Evolutionary conservation across 2,888 invertebrate species (phyloP).

Genomic region (Polydrusus cervinus): DNA sequence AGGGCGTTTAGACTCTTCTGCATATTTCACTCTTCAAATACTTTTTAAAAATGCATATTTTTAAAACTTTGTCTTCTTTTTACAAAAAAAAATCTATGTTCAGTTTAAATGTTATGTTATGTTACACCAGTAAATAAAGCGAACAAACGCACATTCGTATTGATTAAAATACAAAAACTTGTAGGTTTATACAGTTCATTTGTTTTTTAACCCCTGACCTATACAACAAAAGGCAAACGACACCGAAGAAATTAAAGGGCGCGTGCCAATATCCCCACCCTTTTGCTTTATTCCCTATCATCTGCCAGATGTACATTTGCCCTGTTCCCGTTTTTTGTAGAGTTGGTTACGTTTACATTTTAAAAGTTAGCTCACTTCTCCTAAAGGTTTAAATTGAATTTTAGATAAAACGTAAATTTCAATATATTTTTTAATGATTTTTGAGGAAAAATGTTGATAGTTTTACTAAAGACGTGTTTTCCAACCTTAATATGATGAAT

Average conservation of each 20-base stretch:
- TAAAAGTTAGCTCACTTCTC: neutral
- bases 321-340: constrained; percentile 1
- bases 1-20: no score
- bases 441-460: no score
- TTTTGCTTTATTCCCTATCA: constrained; percentile 31
- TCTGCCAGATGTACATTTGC: constrained; percentile 42
- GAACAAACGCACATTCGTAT: neutral
- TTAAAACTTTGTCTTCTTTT: no score
- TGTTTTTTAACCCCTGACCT: constrained; percentile 30
- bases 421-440: no score
- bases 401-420: no score
- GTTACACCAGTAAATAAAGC: no score
- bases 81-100: no score
- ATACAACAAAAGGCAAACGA: constrained; percentile 21
- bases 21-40: no score
- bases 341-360: constrained; percentile 1
- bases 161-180: neutral
- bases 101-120: no score
- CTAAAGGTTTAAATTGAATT: neutral
- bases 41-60: no score
- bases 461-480: no score
- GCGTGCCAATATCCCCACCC: constrained; percentile 42
- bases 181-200: neutral
- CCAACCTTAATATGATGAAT: no score
- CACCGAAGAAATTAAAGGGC: constrained; percentile 17